Percentiles rank a stretch among this genome's conserved stretches.
These are phyloP conservation scores for Zeuzera pyrina DNA, from an alignment of 2,888 invertebrate genomes.

Conservation along the genomic window DNA sequence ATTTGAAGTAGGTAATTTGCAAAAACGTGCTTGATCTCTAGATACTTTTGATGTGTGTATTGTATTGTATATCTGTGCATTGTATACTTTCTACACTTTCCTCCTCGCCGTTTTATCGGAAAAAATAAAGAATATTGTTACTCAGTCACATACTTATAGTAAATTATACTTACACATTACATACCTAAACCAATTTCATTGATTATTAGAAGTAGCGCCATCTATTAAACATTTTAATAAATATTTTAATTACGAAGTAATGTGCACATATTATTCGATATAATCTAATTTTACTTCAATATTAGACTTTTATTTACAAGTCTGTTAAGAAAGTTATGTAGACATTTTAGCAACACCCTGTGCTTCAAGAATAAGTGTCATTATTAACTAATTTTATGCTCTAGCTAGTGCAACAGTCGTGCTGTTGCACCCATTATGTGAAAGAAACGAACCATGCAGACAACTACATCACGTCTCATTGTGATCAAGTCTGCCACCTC, in stretches of 20 bases:
- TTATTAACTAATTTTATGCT: slow-evolving; percentile 41
- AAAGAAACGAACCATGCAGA: slow-evolving; percentile 41
- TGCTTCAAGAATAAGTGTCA: slow-evolving; percentile 24
- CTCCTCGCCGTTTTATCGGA: too few relatives aligned
- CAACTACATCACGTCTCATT: slow-evolving; percentile 18
- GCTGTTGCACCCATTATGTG: slow-evolving; percentile 40
- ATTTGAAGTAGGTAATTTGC: too few relatives aligned
- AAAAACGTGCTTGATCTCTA: too few relatives aligned
- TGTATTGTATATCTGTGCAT: too few relatives aligned
- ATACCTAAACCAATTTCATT: too few relatives aligned
- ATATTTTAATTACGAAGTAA: neutral
- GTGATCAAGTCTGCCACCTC: slow-evolving; percentile 31
- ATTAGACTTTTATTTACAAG: neutral
- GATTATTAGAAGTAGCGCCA: slow-evolving; percentile 24
- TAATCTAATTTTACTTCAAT: too few relatives aligned
- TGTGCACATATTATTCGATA: too few relatives aligned
- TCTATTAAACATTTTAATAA: slow-evolving; percentile 17
- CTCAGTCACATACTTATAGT: too few relatives aligned
- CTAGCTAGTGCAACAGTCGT: slow-evolving; percentile 42
- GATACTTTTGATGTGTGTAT: too few relatives aligned
- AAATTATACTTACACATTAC: too few relatives aligned
- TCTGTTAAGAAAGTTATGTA: neutral
- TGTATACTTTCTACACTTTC: too few relatives aligned
- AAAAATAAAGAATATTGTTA: too few relatives aligned
- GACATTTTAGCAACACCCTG: slow-evolving; percentile 28